Evolutionary conservation across 2,888 invertebrate genomes (phyloP).

Genomic region (Diarsia mendica): DNA sequence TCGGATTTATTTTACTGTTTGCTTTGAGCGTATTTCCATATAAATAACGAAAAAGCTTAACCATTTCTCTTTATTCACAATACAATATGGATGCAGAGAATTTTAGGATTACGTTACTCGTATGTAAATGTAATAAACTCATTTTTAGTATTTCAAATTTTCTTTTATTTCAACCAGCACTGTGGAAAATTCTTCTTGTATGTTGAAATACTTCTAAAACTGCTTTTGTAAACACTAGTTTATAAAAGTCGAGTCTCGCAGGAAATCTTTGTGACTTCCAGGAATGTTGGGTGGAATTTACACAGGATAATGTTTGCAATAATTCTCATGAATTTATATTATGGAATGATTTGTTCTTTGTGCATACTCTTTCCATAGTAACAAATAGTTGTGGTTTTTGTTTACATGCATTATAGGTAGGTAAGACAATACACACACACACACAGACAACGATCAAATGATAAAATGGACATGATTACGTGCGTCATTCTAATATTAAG

Average conservation of each 20-base stretch:
- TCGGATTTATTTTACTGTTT: conserved; percentile 51
- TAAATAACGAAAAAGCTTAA: conserved; percentile 48
- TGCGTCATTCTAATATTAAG: conserved; percentile 8
- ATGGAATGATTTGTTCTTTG: background rate
- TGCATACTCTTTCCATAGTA: conserved; percentile 12
- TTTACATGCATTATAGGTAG: conserved; percentile 29
- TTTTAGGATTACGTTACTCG: conserved; percentile 26
- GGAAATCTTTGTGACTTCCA: conserved; percentile 40
- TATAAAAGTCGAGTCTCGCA: conserved; percentile 30
- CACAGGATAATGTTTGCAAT: conserved; percentile 45
- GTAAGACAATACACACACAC: no score
- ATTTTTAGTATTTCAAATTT: background rate
- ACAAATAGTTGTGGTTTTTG: conserved; percentile 34
- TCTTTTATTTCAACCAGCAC: background rate
- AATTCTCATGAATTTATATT: conserved; percentile 31
- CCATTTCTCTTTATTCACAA: conserved; percentile 38
- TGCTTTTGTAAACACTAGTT: conserved; percentile 11
- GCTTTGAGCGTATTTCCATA: conserved; percentile 42
- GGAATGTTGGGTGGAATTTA: conserved; percentile 54
- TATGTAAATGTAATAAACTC: background rate
- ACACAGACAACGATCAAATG: background rate
- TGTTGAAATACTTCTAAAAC: conserved; percentile 1
- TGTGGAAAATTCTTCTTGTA: background rate
- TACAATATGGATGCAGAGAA: conserved; percentile 14
- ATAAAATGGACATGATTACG: conserved; percentile 1